Percentiles rank a stretch among this genome's conserved stretches.
phyloP scores from a whole-genome alignment of 2,888 invertebrate species.

The Scaptomyza reducta region DNA sequence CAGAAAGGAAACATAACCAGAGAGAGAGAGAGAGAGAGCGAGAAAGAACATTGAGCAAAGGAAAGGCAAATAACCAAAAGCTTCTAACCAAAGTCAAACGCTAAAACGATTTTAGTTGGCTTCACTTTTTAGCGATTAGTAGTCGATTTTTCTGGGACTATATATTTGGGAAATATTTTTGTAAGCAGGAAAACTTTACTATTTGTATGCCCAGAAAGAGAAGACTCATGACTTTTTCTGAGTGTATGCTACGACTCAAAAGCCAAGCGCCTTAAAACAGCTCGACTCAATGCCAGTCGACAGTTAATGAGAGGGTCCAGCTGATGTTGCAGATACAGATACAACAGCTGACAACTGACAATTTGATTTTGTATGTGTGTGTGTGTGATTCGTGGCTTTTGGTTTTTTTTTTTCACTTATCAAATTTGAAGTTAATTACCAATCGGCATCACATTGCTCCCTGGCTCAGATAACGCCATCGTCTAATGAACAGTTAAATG shows the following conservation, averaged over 20 bases:
- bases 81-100: not conserved
- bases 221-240: no score
- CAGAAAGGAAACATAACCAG: not conserved
- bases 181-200: no score
- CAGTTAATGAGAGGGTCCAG: slow-evolving; percentile 37
- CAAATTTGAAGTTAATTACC: slow-evolving; percentile 74
- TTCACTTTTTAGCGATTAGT: no score
- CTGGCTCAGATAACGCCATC: slow-evolving; percentile 52
- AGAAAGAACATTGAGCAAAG: no score
- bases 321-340: slow-evolving; percentile 16
- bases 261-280: slow-evolving; percentile 41
- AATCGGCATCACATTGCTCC: slow-evolving; percentile 12
- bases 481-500: slow-evolving; percentile 76
- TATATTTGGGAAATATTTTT: no score
- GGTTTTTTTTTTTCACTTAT: slow-evolving; percentile 56
- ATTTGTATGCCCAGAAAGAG: no score
- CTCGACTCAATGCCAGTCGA: slow-evolving; percentile 20
- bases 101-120: slow-evolving; percentile 21
- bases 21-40: not conserved
- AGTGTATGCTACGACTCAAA: slow-evolving; percentile 12
- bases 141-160: no score
- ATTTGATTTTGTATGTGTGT: slow-evolving; percentile 22
- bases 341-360: slow-evolving; percentile 21
- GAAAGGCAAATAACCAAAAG: no score
- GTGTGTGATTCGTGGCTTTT: not conserved